phyloP scores from a whole-genome alignment of 2,797 vertebrate species.

The Gallinago stenura region DNA sequence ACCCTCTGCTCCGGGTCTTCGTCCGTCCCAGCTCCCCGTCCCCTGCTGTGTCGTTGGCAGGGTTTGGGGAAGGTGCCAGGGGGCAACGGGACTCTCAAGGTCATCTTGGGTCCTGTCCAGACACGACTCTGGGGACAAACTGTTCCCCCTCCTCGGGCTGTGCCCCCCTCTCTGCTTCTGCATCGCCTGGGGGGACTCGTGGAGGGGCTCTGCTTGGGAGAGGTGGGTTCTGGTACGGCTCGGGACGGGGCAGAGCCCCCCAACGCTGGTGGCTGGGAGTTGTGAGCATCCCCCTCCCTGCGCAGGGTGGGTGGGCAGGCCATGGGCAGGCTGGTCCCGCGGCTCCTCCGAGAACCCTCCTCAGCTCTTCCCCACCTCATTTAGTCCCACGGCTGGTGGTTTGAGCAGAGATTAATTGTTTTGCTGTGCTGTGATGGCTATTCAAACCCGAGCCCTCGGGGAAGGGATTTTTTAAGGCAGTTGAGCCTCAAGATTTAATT shows the following conservation, averaged over 20 bases:
- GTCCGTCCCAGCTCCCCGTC: accelerated
- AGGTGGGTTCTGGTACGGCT: accelerated
- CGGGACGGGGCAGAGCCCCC: neutral
- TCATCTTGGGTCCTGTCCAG: neutral
- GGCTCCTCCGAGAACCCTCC: neutral
- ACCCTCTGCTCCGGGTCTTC: neutral
- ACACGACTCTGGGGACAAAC: neutral
- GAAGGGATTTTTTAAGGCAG: neutral
- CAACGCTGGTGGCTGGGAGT: accelerated
- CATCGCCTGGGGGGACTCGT: neutral
- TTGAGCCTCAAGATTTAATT: neutral
- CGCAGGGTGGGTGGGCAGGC: neutral
- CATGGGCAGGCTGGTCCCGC: accelerated
- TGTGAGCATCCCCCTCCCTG: accelerated
- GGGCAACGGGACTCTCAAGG: neutral
- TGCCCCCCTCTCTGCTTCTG: neutral
- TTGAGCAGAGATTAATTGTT: neutral
- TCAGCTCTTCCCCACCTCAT: neutral
- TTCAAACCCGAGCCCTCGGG: neutral
- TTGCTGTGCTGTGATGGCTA: neutral
- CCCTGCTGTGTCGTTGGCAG: neutral
- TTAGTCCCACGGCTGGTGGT: neutral
- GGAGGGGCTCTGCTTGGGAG: accelerated
- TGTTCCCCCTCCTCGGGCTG: neutral
- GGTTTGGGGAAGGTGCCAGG: neutral